Percentiles rank a stretch among this genome's conserved stretches.
Evolutionary conservation across 1,140 invertebrate genomes (phyloP).

Genomic region (Cotesia chilonis): DNA sequence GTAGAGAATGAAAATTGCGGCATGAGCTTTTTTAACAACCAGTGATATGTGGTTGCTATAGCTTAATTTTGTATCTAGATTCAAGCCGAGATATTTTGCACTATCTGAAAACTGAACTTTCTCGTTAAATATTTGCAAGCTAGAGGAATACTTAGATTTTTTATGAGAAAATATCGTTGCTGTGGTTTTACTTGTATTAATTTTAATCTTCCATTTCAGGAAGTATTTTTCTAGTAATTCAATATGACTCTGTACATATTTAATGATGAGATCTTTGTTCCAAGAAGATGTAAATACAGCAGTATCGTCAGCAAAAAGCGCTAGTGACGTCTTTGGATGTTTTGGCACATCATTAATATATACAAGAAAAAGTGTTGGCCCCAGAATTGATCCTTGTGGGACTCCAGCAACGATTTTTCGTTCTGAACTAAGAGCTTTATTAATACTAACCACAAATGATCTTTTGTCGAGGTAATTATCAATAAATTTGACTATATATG

Average conservation of each 20-base stretch:
- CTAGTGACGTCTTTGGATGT: constrained; percentile 29
- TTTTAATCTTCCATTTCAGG: constrained; percentile 44
- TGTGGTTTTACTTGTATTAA: constrained; percentile 45
- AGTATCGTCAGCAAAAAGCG: constrained; percentile 50
- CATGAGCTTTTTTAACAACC: constrained; percentile 15
- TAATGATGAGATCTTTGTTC: constrained; percentile 30
- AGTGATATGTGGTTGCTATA: constrained; percentile 21
- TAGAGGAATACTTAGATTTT: neutral
- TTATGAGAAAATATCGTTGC: neutral
- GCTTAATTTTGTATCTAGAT: constrained; percentile 30
- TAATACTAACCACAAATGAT: constrained; percentile 39
- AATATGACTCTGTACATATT: constrained; percentile 32
- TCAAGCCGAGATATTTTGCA: constrained; percentile 30
- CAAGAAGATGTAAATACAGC: constrained; percentile 39
- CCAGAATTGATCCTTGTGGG: constrained; percentile 48
- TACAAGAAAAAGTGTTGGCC: constrained; percentile 44
- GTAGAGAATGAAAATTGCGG: constrained; percentile 15
- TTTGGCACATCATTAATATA: constrained; percentile 46
- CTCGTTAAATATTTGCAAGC: neutral
- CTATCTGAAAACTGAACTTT: neutral
- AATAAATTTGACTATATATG: constrained; percentile 41
- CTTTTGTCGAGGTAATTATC: constrained; percentile 37
- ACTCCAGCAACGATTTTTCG: constrained; percentile 44
- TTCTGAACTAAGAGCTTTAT: constrained; percentile 25
- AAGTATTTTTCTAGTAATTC: constrained; percentile 34